Percentiles rank a stretch among this genome's conserved stretches.
Conservation (phyloP, 2,113 vertebrate genomes). For the Apteryx owenii region DNA sequence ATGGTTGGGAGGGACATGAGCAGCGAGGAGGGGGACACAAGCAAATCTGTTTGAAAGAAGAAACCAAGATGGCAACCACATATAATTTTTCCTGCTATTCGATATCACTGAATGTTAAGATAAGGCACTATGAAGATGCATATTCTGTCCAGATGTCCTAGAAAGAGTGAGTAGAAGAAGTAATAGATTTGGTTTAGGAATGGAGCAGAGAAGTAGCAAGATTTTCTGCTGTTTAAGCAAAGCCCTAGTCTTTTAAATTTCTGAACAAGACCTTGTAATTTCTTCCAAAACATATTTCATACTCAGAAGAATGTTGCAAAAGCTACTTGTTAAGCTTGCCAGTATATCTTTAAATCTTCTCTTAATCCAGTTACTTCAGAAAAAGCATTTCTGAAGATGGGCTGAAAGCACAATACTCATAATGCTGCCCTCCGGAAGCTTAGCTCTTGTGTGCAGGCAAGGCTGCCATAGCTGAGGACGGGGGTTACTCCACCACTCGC, state of each 20-base stretch:
- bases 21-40: not conserved
- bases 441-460: not conserved
- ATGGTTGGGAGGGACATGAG: not conserved
- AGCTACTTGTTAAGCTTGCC: rapidly evolving
- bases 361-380: not conserved
- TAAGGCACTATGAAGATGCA: not conserved
- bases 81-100: not conserved
- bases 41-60: not conserved
- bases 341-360: not conserved
- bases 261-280: not conserved
- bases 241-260: not conserved
- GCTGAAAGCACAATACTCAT: not conserved
- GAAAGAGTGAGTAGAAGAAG: not conserved
- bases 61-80: not conserved
- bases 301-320: not conserved
- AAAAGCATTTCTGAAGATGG: not conserved
- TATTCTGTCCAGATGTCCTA: not conserved
- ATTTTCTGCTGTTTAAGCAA: not conserved
- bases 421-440: not conserved
- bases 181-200: not conserved
- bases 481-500: not conserved
- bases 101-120: not conserved
- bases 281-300: not conserved
- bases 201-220: not conserved
- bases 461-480: not conserved